Base-by-base conservation (phyloP, 2,113 vertebrate genomes). In the Toxotes chatareus region DNA sequence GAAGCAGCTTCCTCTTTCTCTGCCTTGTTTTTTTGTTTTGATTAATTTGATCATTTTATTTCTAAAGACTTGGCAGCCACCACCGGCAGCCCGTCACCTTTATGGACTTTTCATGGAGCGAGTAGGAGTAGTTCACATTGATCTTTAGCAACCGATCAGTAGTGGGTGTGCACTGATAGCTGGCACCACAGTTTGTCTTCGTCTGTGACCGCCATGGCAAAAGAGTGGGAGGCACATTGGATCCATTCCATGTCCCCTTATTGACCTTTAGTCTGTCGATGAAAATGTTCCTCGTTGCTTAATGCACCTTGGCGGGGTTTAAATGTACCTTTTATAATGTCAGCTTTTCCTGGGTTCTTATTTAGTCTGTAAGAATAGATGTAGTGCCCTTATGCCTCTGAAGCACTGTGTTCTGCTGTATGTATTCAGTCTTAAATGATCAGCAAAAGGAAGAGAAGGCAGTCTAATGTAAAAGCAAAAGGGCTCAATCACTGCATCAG, bases 111-210 rank as follows among this genome's bases (percentile, higher is more conserved):
- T 82, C 75, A 84, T 86, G 86, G 79, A 88, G 84, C 77, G 68
- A 86, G 92, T 90, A 84, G 92, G 89, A 93, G 93, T 89, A 91
- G 86, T 82, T 88, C 83, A 87, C 88, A 91, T 92, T 83, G 89
- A 93, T 93, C 90, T 84, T 65, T 42, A 62, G 89, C 79, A 87
- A 80, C 78, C 76, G 86, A 91, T 91, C 79, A 51, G 75, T 59
- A n/a, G 82, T 91, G 92, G 91, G 87, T 86, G 91, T 90, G 80
- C 73, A 40, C 82, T 89, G 89, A 92, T 91, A 83, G 82, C 88
- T 91, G 89, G 86, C 87, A 88, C 88, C 89, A 46, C 85, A 85
- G 86, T 93, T 89, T 89, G 86, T 94, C 90, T 92, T 89, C 60
- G 79, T 88, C 86, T 86, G 80, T 59, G 81, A 86, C 83, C 79